Evolutionary conservation across 2,888 invertebrate genomes (phyloP).

Genomic region (Tachina fera): DNA sequence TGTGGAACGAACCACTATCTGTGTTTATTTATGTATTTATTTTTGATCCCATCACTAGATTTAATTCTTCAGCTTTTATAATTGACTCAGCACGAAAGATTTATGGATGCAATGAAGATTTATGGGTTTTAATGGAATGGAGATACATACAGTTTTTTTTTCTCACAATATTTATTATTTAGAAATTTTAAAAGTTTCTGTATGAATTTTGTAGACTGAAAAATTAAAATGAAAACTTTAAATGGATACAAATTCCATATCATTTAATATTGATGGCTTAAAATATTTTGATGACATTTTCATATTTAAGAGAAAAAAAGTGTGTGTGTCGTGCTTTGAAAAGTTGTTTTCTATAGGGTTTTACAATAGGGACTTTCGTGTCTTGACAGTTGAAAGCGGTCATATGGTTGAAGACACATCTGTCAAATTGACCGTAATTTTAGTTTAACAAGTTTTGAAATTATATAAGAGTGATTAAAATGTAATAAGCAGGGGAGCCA

Average conservation of each 20-base stretch:
- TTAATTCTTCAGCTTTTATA: constrained; percentile 49
- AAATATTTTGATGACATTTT: neutral
- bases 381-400: too few species aligned
- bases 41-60: constrained; percentile 48
- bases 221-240: constrained; percentile 14
- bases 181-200: neutral
- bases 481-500: too few species aligned
- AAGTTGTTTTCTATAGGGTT: too few species aligned
- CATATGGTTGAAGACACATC: too few species aligned
- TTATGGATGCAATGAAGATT: constrained; percentile 64
- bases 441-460: too few species aligned
- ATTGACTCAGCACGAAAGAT: constrained; percentile 61
- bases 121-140: constrained; percentile 39
- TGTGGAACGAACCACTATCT: neutral
- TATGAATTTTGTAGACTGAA: neutral
- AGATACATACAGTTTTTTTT: neutral
- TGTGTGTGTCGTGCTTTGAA: too few species aligned
- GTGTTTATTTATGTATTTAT: constrained; percentile 26
- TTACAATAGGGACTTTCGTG: too few species aligned
- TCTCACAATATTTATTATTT: constrained; percentile 6
- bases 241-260: neutral
- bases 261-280: neutral
- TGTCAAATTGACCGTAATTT: too few species aligned
- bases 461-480: too few species aligned
- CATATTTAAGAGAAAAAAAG: too few species aligned